These are phyloP conservation scores for Cladorhizidae sp. DNA, from an alignment of 37 sponge, comb jelly and placozoan species.

Conservation along the genomic window DNA sequence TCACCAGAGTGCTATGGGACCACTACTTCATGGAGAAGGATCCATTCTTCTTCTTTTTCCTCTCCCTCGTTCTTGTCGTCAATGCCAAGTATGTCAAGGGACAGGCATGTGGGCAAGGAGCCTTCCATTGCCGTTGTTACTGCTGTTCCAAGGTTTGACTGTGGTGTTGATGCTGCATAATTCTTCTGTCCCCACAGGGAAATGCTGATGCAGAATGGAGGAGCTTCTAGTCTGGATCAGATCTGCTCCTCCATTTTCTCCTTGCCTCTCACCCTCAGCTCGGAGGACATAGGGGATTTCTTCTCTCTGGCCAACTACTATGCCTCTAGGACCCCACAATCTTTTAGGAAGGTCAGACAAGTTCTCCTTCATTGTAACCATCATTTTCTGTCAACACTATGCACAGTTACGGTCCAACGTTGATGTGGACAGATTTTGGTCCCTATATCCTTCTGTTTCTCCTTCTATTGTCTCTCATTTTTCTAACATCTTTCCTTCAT, in stretches of 20 bases:
- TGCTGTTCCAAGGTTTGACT: too few relatives aligned
- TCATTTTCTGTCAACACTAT: too few relatives aligned
- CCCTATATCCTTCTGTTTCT: too few relatives aligned
- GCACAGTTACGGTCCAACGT: too few relatives aligned
- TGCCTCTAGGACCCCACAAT: constrained; percentile 85
- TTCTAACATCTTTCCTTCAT: too few relatives aligned
- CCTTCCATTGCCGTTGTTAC: too few relatives aligned
- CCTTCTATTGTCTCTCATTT: too few relatives aligned
- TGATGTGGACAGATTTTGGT: too few relatives aligned
- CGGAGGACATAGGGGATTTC: constrained; percentile 86
- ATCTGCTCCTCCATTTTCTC: constrained; percentile 33
- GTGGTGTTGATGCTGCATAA: too few relatives aligned
- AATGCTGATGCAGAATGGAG: constrained; percentile 29
- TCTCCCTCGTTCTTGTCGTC: constrained; percentile 86
- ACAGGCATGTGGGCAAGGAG: too few relatives aligned
- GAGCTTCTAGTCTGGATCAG: constrained; percentile 18
- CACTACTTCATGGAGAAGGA: constrained; percentile 83
- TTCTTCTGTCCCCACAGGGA: constrained; percentile 33
- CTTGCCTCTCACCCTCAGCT: constrained; percentile 73
- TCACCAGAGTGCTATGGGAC: constrained; percentile 78
- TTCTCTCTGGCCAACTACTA: constrained; percentile 89
- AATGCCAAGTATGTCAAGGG: constrained; percentile 83
- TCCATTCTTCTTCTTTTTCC: constrained; percentile 93
- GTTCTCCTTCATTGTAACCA: too few relatives aligned
- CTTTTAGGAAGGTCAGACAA: constrained; percentile 72